phyloP scores from a whole-genome alignment of 2,888 invertebrate species.

The Ichneumoninae sp. region DNA sequence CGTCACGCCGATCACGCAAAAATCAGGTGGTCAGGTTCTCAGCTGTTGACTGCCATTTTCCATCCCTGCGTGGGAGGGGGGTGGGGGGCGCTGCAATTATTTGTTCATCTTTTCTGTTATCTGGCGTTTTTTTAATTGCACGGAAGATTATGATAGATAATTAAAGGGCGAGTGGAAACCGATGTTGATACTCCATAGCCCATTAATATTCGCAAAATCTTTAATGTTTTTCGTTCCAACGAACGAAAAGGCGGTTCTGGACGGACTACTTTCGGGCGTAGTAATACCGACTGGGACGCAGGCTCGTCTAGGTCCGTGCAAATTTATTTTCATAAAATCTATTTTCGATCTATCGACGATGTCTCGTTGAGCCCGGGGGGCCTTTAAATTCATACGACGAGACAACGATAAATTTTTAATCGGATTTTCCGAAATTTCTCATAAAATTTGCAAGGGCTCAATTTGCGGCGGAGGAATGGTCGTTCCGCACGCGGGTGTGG shows the following conservation, averaged over 20 bases:
- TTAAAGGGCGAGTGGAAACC: neutral
- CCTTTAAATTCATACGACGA: neutral
- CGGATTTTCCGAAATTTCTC: neutral
- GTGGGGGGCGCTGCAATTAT: slow-evolving; percentile 57
- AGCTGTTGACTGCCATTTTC: slow-evolving; percentile 74
- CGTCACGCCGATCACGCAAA: slow-evolving; percentile 74
- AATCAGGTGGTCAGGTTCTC: slow-evolving; percentile 80
- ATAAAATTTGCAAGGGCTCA: slow-evolving; percentile 39
- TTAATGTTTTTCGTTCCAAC: slow-evolving; percentile 55
- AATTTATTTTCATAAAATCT: slow-evolving; percentile 1
- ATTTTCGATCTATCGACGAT: slow-evolving; percentile 21
- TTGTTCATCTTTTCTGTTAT: slow-evolving; percentile 43
- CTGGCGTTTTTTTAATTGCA: slow-evolving; percentile 9
- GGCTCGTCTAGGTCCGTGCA: neutral
- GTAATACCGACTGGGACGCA: slow-evolving; percentile 70
- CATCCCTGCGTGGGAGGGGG: slow-evolving; percentile 17
- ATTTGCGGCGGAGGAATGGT: slow-evolving; percentile 74
- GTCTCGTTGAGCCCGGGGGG: neutral
- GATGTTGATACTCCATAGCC: neutral
- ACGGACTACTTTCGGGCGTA: slow-evolving; percentile 78
- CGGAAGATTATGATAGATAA: slow-evolving; percentile 48
- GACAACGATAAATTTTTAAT: neutral
- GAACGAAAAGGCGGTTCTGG: slow-evolving; percentile 65
- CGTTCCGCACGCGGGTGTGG: slow-evolving; percentile 71
- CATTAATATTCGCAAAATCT: slow-evolving; percentile 30